Base-by-base conservation (phyloP, 2,888 invertebrate genomes). In the Ptychoptera albimana region DNA sequence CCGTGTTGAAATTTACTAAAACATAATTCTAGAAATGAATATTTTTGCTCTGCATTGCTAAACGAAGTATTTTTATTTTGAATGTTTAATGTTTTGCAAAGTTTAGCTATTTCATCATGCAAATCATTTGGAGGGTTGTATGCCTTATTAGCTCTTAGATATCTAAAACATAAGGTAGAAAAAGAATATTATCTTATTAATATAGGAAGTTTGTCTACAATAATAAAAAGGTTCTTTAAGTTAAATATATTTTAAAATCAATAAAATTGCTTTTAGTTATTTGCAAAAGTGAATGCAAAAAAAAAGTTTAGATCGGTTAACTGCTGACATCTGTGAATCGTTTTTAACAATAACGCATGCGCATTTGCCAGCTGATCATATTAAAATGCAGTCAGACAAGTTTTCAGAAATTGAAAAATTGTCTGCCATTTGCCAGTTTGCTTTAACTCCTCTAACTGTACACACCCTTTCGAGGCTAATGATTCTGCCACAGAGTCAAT, bases 111-210 rank as follows among this genome's bases (percentile, higher is more conserved):
- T 46, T 70, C 74, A 7, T 72, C 66, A 8, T 69, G 66, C 4
- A 78, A 75, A 61, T 88, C 73, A 9, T 57, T 50, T 0, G 82
- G 77, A 11, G 93, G 88, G 1, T 63, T 59, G 63, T 93, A 94
- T 3, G 79, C 67, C 55, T 79, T 82, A 47, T 74, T 73, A 1
- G 82, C 71, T 4, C 89, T 74, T 34, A 87, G 64, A 59, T 88
- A 89, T 43, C 88, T 87, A 57, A 30, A 69, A 64, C 53, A 51
- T 52, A 46, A 47, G 13, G 30, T 31, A 31, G 13, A 31, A 40
- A 39, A 23, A 29, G 9, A 39, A 31, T 38, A 15, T 16, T 16
- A 38, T 11, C 14, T 12, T 23, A 23, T 23, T 23, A 23, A 23
- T 23, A 37, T 9, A 14, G 3, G 10, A 13, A 37, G 11, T 6